Evolutionary conservation across 2,113 vertebrate species (phyloP).

Genomic region (Neotoma lepida): DNA sequence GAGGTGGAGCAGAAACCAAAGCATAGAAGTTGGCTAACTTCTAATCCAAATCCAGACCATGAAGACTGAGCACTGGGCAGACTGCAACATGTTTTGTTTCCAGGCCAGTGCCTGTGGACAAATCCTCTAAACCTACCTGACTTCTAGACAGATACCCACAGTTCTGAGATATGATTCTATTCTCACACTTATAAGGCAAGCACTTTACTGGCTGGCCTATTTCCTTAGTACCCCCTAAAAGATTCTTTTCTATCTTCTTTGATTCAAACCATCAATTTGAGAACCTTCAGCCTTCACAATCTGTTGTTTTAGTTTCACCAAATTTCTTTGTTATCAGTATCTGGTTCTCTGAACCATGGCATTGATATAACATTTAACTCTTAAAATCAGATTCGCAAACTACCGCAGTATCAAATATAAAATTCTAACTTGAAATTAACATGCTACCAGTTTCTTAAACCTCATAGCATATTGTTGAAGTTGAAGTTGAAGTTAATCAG

Average conservation of each 20-base stretch:
- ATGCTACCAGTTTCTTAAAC: conserved; percentile 35
- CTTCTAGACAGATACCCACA: not conserved
- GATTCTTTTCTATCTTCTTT: conserved; percentile 37
- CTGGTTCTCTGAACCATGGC: conserved; percentile 15
- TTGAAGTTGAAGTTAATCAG: conserved; percentile 59
- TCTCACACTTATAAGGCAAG: not conserved
- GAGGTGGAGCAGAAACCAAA: not conserved
- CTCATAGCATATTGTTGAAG: conserved; percentile 19
- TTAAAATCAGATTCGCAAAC: conserved; percentile 56
- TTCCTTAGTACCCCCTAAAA: conserved; percentile 30
- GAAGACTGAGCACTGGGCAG: not conserved
- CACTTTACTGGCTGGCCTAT: not conserved
- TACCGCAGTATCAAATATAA: conserved; percentile 38
- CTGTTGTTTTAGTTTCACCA: conserved; percentile 29
- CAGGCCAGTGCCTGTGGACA: not conserved
- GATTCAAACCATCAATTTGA: conserved; percentile 59
- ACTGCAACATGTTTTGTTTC: not conserved
- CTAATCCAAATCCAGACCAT: not conserved
- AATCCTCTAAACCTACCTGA: not conserved
- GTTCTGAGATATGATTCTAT: not conserved
- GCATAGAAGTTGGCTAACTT: not conserved
- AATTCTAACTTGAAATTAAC: conserved; percentile 52
- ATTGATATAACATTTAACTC: conserved; percentile 51
- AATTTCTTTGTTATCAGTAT: conserved; percentile 8
- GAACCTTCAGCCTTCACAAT: conserved; percentile 49